Conservation (phyloP, 2,888 invertebrate genomes). For the Cantharis rufa region DNA sequence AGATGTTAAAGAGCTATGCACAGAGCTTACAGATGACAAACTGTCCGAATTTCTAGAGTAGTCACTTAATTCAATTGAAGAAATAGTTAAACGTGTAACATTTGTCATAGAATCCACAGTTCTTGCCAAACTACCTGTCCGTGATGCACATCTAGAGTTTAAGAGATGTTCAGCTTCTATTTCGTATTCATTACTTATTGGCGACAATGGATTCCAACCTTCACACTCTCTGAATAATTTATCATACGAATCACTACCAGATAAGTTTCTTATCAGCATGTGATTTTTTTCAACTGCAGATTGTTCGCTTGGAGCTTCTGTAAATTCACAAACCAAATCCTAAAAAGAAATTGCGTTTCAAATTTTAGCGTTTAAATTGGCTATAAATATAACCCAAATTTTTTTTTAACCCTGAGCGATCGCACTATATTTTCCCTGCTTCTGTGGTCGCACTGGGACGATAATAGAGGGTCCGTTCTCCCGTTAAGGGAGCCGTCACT, state of each 20-base stretch:
- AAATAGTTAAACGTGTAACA: conserved; percentile 72
- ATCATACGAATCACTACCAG: conserved; percentile 51
- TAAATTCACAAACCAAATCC: neutral
- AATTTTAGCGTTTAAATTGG: neutral
- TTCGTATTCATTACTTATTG: conserved; percentile 61
- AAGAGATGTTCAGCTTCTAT: conserved; percentile 68
- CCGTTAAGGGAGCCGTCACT: no score
- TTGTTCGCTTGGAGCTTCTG: neutral
- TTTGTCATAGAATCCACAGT: conserved; percentile 79
- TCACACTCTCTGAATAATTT: conserved; percentile 50
- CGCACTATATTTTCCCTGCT: no score
- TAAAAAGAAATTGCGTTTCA: neutral
- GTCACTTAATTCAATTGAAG: conserved; percentile 63
- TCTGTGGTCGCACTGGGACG: no score
- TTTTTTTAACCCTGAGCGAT: no score
- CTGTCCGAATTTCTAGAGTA: conserved; percentile 58
- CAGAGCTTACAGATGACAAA: conserved; percentile 55
- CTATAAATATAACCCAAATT: no score
- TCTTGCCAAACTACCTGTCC: conserved; percentile 58
- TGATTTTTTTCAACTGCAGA: conserved; percentile 42
- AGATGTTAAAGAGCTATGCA: conserved; percentile 58
- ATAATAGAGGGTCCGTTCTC: no score
- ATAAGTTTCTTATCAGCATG: conserved; percentile 48
- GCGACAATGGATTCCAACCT: conserved; percentile 62
- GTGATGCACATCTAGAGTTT: conserved; percentile 62